phyloP scores from a whole-genome alignment of 1,140 invertebrate species.

The Plectus sambesii region DNA sequence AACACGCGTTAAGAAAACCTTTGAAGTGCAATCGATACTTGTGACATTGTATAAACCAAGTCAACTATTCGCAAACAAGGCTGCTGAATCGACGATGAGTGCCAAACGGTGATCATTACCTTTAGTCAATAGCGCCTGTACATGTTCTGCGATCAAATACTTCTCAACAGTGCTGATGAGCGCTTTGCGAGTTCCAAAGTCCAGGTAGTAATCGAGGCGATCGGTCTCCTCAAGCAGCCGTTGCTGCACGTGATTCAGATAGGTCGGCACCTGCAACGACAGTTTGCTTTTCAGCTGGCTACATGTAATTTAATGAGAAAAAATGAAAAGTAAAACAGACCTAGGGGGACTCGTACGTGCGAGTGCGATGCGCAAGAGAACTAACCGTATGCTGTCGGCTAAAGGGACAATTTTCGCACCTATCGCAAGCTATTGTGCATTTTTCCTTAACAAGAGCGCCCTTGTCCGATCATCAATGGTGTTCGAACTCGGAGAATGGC shows the following conservation, averaged over 20 bases:
- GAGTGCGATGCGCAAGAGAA: neutral
- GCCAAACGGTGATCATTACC: too few relatives aligned
- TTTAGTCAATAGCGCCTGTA: conserved; percentile 77
- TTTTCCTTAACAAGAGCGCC: too few relatives aligned
- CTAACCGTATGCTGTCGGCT: neutral
- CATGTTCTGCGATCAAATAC: conserved; percentile 79
- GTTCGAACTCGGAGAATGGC: too few relatives aligned
- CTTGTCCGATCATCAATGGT: too few relatives aligned
- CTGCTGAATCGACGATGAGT: neutral
- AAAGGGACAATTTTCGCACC: too few relatives aligned
- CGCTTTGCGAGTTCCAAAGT: conserved; percentile 78
- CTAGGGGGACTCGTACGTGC: neutral
- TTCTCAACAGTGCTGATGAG: conserved; percentile 84
- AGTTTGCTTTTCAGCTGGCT: neutral
- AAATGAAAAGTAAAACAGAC: conserved; percentile 10
- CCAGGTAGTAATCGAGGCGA: conserved; percentile 79
- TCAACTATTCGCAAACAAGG: too few relatives aligned
- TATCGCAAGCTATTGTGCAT: too few relatives aligned
- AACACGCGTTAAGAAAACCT: too few relatives aligned
- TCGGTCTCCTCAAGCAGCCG: conserved; percentile 89
- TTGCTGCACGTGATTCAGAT: conserved; percentile 85
- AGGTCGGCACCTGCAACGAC: conserved; percentile 63
- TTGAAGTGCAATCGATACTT: too few relatives aligned
- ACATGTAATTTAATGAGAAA: conserved; percentile 1
- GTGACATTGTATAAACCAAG: neutral